phyloP scores from a whole-genome alignment of 2,888 invertebrate genomes.

The Lithophane socia region DNA sequence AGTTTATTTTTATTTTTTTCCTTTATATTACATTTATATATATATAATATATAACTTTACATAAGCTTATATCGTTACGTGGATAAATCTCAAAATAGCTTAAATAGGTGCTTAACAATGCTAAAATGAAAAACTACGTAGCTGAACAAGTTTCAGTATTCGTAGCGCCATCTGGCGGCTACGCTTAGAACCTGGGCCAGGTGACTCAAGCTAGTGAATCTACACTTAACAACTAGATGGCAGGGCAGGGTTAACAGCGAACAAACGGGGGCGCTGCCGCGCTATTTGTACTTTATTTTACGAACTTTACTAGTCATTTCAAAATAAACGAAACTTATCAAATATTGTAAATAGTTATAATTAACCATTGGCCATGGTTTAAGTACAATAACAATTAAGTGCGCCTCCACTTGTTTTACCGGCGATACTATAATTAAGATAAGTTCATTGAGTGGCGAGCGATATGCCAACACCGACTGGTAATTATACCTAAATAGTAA shows the following conservation, averaged over 20 bases:
- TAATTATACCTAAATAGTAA: conserved; percentile 57
- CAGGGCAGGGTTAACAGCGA: conserved; percentile 57
- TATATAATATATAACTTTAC: neutral
- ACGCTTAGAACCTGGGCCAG: conserved; percentile 56
- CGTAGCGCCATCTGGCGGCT: conserved; percentile 74
- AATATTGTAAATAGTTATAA: conserved; percentile 20
- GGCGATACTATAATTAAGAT: conserved; percentile 51
- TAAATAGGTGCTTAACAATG: neutral
- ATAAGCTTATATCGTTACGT: neutral
- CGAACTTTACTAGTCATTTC: neutral
- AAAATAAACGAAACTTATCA: conserved; percentile 10
- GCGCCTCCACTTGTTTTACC: conserved; percentile 28
- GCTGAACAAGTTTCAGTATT: conserved; percentile 14
- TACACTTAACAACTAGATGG: conserved; percentile 72
- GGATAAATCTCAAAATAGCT: neutral
- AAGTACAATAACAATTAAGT: conserved; percentile 32
- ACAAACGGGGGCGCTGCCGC: neutral
- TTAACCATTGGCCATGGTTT: conserved; percentile 17
- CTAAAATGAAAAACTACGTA: neutral
- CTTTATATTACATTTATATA: neutral
- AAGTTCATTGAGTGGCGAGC: conserved; percentile 68
- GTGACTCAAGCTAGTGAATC: conserved; percentile 47
- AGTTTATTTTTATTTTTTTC: neutral
- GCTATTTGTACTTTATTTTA: neutral
- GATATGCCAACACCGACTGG: conserved; percentile 36